These are phyloP conservation scores for Keiferia lycopersicella DNA, from an alignment of 2,888 invertebrate genomes.

Conservation along the genomic window DNA sequence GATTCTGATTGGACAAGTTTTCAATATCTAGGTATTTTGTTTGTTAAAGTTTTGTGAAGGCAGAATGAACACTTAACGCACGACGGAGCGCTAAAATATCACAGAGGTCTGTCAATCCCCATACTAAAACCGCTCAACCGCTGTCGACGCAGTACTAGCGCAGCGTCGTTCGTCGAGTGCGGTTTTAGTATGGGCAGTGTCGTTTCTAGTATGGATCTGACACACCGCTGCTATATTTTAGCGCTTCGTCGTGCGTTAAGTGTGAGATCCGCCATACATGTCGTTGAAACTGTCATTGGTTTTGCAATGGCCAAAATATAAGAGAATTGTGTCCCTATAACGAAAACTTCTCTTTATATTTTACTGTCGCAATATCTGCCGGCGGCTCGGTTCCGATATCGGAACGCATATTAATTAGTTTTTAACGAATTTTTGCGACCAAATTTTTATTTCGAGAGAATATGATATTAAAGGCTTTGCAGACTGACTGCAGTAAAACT, in stretches of 20 bases:
- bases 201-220: too few relatives aligned
- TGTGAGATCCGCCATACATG: too few relatives aligned
- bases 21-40: background rate
- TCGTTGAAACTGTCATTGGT: too few relatives aligned
- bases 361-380: background rate
- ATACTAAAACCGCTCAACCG: too few relatives aligned
- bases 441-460: slow-evolving; percentile 16
- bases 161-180: too few relatives aligned
- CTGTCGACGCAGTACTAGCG: too few relatives aligned
- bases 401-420: slow-evolving; percentile 27
- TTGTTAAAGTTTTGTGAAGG: background rate
- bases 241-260: too few relatives aligned
- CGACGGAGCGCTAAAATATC: too few relatives aligned
- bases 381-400: slow-evolving; percentile 1
- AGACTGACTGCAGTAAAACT: background rate
- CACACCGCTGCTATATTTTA: too few relatives aligned
- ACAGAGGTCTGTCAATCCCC: too few relatives aligned
- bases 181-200: too few relatives aligned
- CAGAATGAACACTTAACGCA: too few relatives aligned
- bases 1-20: background rate
- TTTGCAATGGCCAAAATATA: background rate
- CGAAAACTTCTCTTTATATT: background rate
- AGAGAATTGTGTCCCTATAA: background rate
- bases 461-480: background rate
- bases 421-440: slow-evolving; percentile 24